Evolutionary conservation across 2,113 vertebrate species (phyloP), one percentile per base, ranked within the genome.

Genomic region (Spizaetus ornatus): DNA sequence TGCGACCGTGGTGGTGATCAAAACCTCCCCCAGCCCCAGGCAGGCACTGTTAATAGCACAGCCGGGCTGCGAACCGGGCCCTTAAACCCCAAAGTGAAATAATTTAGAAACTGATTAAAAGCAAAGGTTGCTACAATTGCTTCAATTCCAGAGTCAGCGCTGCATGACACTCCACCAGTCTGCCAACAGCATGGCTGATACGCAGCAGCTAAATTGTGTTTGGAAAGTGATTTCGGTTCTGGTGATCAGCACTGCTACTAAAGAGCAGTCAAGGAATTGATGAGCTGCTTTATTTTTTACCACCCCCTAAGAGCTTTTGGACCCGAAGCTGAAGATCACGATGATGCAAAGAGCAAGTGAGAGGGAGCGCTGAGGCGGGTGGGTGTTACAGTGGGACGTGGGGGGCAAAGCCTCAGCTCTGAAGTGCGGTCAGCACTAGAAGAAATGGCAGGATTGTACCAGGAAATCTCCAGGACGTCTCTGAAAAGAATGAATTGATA

Each of bases 1-100:
- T 48, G 23, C 0, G 2, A 83, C 11, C 0, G 1, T 1, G 3
- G 16, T 42, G 53, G 36, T 59, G 52, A 80, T 23, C 0, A 5
- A 87, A 89, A 50, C 21, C 29, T 79, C 22, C 66, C 58, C 42
- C 45, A 82, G 50, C 11, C 38, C 17, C 14, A 38, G 55, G 16
- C 43, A 76, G 61, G 7, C 50, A 14, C 32, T 25, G 6, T 31
- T 67, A n/a, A 53, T 52, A 59, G 38, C 16, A 20, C 29, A 56
- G 34, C 3, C 8, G 6, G 48, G 25, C 43, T 84, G 56, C 59
- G 36, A 76, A 82, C 3, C 0, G 21, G 16, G 31, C 8, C 53
- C 25, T 21, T 45, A 66, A 58, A 78, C 45, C 19, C 20, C 6
- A 42, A 61, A 89, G 29, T 27, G 58, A 92, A 78, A 23, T 43